Percentiles rank a stretch among this genome's conserved stretches.
Conservation (phyloP, 2,888 invertebrate genomes). For the Isoperla grammatica region DNA sequence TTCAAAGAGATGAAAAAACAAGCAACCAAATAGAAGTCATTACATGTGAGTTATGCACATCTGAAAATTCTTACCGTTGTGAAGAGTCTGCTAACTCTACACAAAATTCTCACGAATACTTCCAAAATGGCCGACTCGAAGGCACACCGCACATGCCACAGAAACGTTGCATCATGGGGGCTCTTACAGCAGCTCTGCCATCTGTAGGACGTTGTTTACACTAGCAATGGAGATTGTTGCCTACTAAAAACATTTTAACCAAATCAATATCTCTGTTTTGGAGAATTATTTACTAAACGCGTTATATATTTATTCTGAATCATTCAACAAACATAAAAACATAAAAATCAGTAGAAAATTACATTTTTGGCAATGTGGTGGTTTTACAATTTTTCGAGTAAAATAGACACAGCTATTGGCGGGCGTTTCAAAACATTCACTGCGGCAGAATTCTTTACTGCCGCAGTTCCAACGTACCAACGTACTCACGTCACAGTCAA, state of each 20-base stretch:
- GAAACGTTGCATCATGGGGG: conserved; percentile 51
- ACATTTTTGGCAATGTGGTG: too few relatives aligned
- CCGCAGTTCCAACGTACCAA: too few relatives aligned
- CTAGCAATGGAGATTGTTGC: background rate
- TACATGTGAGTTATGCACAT: conserved; percentile 8
- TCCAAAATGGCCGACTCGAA: conserved; percentile 63
- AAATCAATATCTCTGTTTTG: background rate
- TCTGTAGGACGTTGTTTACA: conserved; percentile 24
- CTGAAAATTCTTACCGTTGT: conserved; percentile 49
- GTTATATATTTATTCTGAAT: too few relatives aligned
- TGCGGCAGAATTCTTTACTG: too few relatives aligned
- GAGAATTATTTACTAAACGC: too few relatives aligned
- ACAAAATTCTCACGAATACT: conserved; percentile 58
- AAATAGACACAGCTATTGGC: too few relatives aligned
- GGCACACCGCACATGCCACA: conserved; percentile 55
- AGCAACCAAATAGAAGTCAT: conserved; percentile 4
- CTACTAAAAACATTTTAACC: background rate
- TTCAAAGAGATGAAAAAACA: background rate
- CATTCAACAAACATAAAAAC: too few relatives aligned
- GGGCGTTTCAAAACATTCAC: too few relatives aligned
- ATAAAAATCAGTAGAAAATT: too few relatives aligned
- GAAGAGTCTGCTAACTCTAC: conserved; percentile 54
- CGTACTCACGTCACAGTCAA: too few relatives aligned
- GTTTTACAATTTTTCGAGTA: too few relatives aligned
- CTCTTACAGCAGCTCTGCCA: conserved; percentile 24